phyloP scores from a whole-genome alignment of 2,797 vertebrate genomes.

The Ctenopoma multispine region DNA sequence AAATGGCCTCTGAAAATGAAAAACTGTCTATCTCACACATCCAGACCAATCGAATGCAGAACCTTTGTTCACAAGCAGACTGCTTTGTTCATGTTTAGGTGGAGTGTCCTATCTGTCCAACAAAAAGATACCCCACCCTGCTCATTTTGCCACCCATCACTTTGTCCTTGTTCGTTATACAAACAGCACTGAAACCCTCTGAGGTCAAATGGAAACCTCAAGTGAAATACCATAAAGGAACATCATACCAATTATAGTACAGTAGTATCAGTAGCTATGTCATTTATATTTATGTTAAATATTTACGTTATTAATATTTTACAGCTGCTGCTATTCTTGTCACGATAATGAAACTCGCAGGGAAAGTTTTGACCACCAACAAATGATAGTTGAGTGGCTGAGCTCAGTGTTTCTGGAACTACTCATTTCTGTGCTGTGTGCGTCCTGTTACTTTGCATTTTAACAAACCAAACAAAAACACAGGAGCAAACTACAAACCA shows the following conservation, averaged over 20 bases:
- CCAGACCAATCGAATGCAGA: slow-evolving; percentile 35
- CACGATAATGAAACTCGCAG: neutral
- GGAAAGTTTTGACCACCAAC: slow-evolving; percentile 7
- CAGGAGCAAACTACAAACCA: slow-evolving; percentile 3
- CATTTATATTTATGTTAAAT: slow-evolving; percentile 24
- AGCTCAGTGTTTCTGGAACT: slow-evolving; percentile 2
- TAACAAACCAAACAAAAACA: slow-evolving; percentile 21
- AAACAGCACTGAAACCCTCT: slow-evolving; percentile 33
- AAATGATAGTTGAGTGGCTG: neutral
- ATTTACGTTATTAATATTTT: too few species aligned
- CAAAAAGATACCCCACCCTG: slow-evolving; percentile 20
- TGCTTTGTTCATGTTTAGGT: slow-evolving; percentile 29
- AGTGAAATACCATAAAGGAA: slow-evolving; percentile 32
- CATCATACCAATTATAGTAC: slow-evolving; percentile 6
- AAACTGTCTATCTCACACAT: slow-evolving; percentile 38
- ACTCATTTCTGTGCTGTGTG: neutral
- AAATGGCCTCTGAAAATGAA: slow-evolving; percentile 60
- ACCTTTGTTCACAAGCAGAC: slow-evolving; percentile 30
- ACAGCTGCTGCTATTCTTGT: slow-evolving; percentile 9
- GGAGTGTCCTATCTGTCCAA: slow-evolving; percentile 28
- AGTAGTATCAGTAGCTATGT: slow-evolving; percentile 20
- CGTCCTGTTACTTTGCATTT: slow-evolving; percentile 5
- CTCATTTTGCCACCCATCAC: slow-evolving; percentile 33
- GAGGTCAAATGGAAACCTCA: slow-evolving; percentile 14
- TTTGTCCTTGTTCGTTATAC: slow-evolving; percentile 49